A percentile compares a stretch with the other conserved stretches of the same genome.
Evolutionary conservation across 2,113 vertebrate species (phyloP).

Genomic region (Pterocles gutturalis): DNA sequence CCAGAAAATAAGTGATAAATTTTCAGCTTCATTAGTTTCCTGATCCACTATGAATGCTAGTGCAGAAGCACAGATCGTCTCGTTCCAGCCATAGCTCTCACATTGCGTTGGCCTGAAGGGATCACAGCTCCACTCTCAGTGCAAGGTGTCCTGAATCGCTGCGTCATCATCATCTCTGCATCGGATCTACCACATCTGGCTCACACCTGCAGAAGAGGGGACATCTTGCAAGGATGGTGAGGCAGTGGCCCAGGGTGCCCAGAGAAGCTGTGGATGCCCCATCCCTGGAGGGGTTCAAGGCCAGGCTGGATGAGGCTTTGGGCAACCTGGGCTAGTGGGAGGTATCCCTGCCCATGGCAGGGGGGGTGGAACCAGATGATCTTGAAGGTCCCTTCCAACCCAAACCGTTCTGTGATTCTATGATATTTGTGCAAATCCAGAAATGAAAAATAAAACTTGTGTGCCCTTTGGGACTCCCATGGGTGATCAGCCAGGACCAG

Average conservation of each 20-base stretch:
- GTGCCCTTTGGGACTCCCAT: neutral
- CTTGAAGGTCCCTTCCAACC: too few relatives aligned
- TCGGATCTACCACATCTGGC: neutral
- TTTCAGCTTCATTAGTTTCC: slow-evolving; percentile 45
- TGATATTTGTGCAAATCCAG: neutral
- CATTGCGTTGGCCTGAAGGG: neutral
- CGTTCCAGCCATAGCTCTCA: neutral
- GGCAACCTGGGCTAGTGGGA: too few relatives aligned
- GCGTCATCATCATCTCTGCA: neutral
- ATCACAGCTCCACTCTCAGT: neutral
- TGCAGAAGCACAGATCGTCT: neutral
- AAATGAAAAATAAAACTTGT: neutral
- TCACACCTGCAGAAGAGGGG: neutral
- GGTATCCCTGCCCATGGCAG: too few relatives aligned
- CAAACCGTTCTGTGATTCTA: too few relatives aligned
- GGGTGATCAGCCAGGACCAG: neutral
- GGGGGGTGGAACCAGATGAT: too few relatives aligned
- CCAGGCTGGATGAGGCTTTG: too few relatives aligned
- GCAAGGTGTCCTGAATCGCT: neutral
- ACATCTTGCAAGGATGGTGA: neutral
- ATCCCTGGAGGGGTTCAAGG: too few relatives aligned
- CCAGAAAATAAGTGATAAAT: slow-evolving; percentile 37
- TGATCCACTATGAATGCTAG: neutral
- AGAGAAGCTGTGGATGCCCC: too few relatives aligned
- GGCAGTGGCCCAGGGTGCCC: too few relatives aligned